Base-by-base conservation (phyloP, 2,888 invertebrate genomes). In the Tenthredo scrophulariae region DNA sequence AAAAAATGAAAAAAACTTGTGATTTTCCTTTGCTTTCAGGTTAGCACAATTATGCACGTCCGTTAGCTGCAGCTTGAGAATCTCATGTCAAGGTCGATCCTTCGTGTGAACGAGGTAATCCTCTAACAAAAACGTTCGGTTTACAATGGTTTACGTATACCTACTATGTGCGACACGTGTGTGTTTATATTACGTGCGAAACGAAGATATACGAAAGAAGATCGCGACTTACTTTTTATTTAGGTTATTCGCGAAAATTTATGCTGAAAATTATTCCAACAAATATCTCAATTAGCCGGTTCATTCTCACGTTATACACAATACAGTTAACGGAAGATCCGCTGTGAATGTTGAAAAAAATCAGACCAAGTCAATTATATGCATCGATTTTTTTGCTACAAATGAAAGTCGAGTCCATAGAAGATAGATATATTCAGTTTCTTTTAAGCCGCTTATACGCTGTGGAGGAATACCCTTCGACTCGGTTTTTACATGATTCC, bases 51-150 rank as follows among this genome's bases (percentile, higher is more conserved):
- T 77, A 77, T 77, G 77, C 46, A 77, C 77, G 50, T 77, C 77
- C 46, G 77, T 77, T 50, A 50, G 46, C 74, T 43, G 74, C 77
- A 54, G 77, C 77, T 77, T 77, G 77, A 54, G 77, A 77, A 77
- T 77, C 77, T 77, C 77, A 29, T 77, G 77, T 77, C 77, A 77
- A 77, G 77, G 77, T 50, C 77, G 77, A 50, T 77, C 54, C 77
- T n/a, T 26, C 26, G 50, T 77, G 33, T 29, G 46, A 50, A 77
- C 77, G 77, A 77, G 26, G 29, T 33, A 77, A 22, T 50, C 26
- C 18, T 7, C 50, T 18, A 77, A 54, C 50, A 77, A 77, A 77
- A 77, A 46, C 22, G 77, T 54, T 18, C 54, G 29, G 33, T 50
- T 77, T 3, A 77, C 77, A 54, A 77, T 54, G 77, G 50, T 54